Evolutionary conservation across 2,797 vertebrate species (phyloP).

Genomic region (Myripristis jacobus): DNA sequence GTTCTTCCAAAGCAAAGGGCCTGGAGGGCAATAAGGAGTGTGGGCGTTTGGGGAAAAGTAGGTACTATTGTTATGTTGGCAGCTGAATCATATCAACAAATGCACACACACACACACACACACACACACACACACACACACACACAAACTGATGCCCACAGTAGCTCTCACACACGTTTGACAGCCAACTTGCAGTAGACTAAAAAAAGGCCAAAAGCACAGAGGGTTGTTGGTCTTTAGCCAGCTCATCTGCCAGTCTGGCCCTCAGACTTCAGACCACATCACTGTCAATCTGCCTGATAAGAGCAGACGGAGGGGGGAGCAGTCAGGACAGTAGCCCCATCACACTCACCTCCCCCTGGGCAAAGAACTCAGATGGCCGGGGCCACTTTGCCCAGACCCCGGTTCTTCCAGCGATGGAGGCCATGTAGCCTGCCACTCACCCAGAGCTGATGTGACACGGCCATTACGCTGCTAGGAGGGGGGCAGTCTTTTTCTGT

Average conservation of each 20-base stretch:
- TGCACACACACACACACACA: conserved; percentile 38
- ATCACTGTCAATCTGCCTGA: conserved; percentile 77
- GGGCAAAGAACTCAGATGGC: conserved; percentile 79
- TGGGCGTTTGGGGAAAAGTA: conserved; percentile 14
- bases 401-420: conserved; percentile 55
- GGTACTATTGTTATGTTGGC: conserved; percentile 7
- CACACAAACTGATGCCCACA: conserved; percentile 37
- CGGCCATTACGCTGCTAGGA: conserved; percentile 71
- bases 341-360: conserved; percentile 76
- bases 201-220: conserved; percentile 77
- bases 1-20: conserved; percentile 5
- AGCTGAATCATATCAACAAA: conserved; percentile 46
- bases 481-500: conserved; percentile 44
- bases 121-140: conserved; percentile 31
- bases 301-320: conserved; percentile 67
- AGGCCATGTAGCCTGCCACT: conserved; percentile 73
- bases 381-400: conserved; percentile 71
- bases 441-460: conserved; percentile 80
- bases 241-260: conserved; percentile 77
- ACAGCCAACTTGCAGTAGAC: conserved; percentile 63
- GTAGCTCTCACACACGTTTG: conserved; percentile 36
- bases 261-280: conserved; percentile 71
- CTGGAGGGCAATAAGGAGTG: conserved; percentile 13
- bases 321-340: conserved; percentile 70
- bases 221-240: conserved; percentile 79